Percentiles rank a stretch among this genome's conserved stretches.
These are phyloP conservation scores for Microplitis manilae DNA, from an alignment of 2,888 invertebrate species.

Conservation along the genomic window DNA sequence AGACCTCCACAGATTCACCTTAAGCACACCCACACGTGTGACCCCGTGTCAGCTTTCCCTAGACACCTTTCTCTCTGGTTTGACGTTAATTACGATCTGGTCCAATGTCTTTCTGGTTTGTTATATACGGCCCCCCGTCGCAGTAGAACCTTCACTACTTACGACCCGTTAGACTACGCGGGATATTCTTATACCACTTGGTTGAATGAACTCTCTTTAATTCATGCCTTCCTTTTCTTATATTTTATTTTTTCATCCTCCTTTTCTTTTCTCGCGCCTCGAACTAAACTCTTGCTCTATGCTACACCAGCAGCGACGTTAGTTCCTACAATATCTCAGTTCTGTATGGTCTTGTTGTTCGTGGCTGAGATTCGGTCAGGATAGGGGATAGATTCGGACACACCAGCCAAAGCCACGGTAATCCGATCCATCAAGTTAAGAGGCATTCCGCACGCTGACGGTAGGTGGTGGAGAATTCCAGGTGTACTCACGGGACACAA, in stretches of 20 bases:
- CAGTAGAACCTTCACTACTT: conserved; percentile 12
- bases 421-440: conserved; percentile 48
- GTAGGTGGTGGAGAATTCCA: conserved; percentile 46
- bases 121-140: conserved; percentile 25
- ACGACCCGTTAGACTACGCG: conserved; percentile 9
- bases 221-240: conserved; percentile 5
- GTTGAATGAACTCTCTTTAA: background rate
- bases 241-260: conserved; percentile 17
- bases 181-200: background rate
- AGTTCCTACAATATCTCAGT: no score
- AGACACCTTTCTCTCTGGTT: conserved; percentile 36
- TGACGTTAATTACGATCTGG: conserved; percentile 48
- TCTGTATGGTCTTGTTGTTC: no score
- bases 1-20: conserved; percentile 15
- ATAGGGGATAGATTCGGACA: background rate
- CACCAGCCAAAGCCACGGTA: conserved; percentile 6
- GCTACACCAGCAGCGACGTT: no score
- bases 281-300: background rate
- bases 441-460: conserved; percentile 44
- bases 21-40: conserved; percentile 20
- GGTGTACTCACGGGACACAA: conserved; percentile 31
- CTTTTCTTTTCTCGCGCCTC: background rate
- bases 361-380: no score
- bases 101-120: conserved; percentile 33
- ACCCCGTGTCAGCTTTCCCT: conserved; percentile 30